These are phyloP conservation scores for Oxytorus armatus DNA, from an alignment of 2,888 invertebrate species.

Conservation along the genomic window DNA sequence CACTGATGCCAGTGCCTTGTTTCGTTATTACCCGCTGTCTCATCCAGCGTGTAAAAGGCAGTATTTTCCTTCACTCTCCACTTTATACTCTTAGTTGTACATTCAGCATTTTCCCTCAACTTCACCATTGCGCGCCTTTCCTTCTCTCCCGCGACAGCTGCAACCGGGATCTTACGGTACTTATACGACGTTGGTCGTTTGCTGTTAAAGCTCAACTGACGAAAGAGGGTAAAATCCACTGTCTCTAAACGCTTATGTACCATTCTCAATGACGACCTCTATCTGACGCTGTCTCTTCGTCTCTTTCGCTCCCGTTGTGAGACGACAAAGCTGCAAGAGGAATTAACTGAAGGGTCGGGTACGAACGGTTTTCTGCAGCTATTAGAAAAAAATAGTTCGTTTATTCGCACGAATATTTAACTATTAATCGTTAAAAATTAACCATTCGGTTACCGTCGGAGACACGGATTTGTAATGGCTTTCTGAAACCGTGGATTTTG, in stretches of 20 bases:
- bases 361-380: background rate
- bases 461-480: too few relatives aligned
- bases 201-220: slow-evolving; percentile 38
- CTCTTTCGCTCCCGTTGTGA: background rate
- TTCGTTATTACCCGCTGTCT: slow-evolving; percentile 26
- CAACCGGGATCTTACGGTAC: slow-evolving; percentile 13
- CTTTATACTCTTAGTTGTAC: slow-evolving; percentile 29
- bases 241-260: slow-evolving; percentile 22
- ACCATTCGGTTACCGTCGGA: too few relatives aligned
- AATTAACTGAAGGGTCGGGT: background rate
- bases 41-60: slow-evolving; percentile 28
- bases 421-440: background rate
- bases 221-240: slow-evolving; percentile 14
- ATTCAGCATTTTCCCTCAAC: slow-evolving; percentile 13
- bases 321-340: background rate
- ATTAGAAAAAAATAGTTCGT: background rate
- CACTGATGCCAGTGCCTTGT: slow-evolving; percentile 43
- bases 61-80: slow-evolving; percentile 27
- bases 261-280: slow-evolving; percentile 26
- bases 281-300: background rate
- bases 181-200: slow-evolving; percentile 11
- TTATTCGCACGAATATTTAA: slow-evolving; percentile 6
- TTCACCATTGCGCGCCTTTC: slow-evolving; percentile 17
- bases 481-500: too few relatives aligned
- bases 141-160: slow-evolving; percentile 13